Conservation (phyloP, 2,113 vertebrate genomes). For the Chauna torquata region DNA sequence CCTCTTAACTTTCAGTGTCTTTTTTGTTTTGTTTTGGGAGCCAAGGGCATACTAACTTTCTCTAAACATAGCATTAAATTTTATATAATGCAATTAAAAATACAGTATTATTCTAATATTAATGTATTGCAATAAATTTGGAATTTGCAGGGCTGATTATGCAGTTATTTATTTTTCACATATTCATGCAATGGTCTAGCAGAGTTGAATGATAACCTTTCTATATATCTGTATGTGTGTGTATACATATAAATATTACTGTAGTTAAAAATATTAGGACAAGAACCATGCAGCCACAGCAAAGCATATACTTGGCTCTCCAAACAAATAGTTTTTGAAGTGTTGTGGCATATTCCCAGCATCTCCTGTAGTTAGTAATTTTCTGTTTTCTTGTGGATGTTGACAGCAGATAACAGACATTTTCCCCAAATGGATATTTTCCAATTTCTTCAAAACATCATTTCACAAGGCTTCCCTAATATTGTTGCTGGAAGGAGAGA, state of each 20-base stretch:
- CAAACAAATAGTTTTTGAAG: neutral
- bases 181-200: neutral
- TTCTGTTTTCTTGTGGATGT: neutral
- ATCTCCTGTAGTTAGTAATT: neutral
- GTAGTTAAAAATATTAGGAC: neutral
- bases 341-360: neutral
- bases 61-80: neutral
- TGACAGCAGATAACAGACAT: neutral
- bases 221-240: neutral
- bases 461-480: neutral
- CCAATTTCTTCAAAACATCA: neutral
- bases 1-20: neutral
- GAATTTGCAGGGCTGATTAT: neutral
- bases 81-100: neutral
- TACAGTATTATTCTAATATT: neutral
- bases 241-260: neutral
- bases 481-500: neutral
- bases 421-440: neutral
- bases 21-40: constrained; percentile 6
- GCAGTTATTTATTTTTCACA: neutral
- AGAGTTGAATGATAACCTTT: neutral
- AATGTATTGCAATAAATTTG: neutral
- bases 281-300: neutral
- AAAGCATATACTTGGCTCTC: constrained; percentile 15
- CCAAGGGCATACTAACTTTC: neutral